These are phyloP conservation scores for Corynorhinus townsendii DNA, from an alignment of 2,113 vertebrate genomes.

Conservation along the genomic window DNA sequence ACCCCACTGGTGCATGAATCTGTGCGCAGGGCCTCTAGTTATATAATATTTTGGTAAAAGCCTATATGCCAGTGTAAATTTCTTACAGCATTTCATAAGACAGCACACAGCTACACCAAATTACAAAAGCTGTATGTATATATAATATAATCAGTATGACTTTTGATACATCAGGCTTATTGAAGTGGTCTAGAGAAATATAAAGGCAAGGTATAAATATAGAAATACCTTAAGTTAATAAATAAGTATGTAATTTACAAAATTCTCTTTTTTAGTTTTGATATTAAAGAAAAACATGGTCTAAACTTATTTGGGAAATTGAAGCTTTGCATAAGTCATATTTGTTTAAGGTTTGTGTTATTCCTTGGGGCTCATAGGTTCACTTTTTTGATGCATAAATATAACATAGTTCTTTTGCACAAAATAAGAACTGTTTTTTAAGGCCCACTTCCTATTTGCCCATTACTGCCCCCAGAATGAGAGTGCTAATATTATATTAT, in stretches of 20 bases:
- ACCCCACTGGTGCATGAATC: too few species aligned
- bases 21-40: neutral
- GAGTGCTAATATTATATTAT: neutral
- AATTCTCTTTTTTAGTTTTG: neutral
- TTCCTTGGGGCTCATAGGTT: neutral
- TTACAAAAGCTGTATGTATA: neutral
- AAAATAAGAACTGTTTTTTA: neutral
- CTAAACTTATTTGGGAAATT: neutral
- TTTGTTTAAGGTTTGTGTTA: neutral
- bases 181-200: neutral
- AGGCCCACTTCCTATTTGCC: neutral
- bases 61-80: neutral
- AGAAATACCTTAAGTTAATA: neutral
- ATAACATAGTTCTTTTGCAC: neutral
- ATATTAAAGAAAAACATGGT: neutral
- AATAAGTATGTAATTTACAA: neutral
- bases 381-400: neutral
- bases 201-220: neutral
- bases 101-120: neutral
- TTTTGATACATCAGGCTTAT: neutral
- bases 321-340: neutral
- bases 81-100: constrained; percentile 5
- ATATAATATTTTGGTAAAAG: neutral
- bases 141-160: neutral
- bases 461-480: neutral